Percentiles rank a stretch among this genome's conserved stretches.
Conservation (phyloP, 2,888 invertebrate species). For the Dynastes grantii region DNA sequence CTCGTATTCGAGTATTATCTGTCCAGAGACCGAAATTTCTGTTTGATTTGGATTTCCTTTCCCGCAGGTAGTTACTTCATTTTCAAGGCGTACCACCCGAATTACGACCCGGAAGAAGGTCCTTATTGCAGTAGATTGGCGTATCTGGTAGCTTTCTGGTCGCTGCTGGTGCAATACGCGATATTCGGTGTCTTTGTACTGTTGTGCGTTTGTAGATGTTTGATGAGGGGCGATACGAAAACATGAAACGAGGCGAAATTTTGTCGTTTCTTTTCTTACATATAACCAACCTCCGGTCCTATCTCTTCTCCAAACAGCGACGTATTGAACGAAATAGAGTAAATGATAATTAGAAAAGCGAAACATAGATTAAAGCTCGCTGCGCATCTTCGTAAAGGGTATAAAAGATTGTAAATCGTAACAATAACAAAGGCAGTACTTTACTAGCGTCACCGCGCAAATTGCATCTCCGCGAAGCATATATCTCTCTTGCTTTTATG, state of each 20-base stretch:
- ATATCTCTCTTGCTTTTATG: too few relatives aligned
- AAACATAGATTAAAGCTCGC: background rate
- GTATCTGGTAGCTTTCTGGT: slow-evolving; percentile 64
- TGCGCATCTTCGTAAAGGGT: too few relatives aligned
- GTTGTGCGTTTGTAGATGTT: slow-evolving; percentile 63
- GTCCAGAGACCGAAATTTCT: too few relatives aligned
- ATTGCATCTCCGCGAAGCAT: too few relatives aligned
- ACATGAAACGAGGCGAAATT: slow-evolving; percentile 49
- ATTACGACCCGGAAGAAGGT: slow-evolving; percentile 53
- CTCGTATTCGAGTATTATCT: background rate
- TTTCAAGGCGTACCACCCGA: slow-evolving; percentile 56
- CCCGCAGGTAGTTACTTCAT: slow-evolving; percentile 55
- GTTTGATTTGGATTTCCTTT: background rate
- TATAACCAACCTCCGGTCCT: slow-evolving; percentile 14
- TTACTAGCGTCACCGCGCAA: too few relatives aligned
- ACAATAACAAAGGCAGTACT: too few relatives aligned
- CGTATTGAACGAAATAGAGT: too few relatives aligned
- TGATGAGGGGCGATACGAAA: slow-evolving; percentile 63
- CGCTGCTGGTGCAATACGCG: slow-evolving; percentile 65
- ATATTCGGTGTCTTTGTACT: slow-evolving; percentile 63
- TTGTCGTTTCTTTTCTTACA: slow-evolving; percentile 7
- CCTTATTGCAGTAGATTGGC: slow-evolving; percentile 56
- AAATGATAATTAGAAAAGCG: too few relatives aligned
- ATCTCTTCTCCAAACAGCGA: too few relatives aligned
- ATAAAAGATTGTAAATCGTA: too few relatives aligned